These are phyloP conservation scores for Zaprionus nigranus DNA, from an alignment of 1,140 invertebrate species.

Conservation along the genomic window DNA sequence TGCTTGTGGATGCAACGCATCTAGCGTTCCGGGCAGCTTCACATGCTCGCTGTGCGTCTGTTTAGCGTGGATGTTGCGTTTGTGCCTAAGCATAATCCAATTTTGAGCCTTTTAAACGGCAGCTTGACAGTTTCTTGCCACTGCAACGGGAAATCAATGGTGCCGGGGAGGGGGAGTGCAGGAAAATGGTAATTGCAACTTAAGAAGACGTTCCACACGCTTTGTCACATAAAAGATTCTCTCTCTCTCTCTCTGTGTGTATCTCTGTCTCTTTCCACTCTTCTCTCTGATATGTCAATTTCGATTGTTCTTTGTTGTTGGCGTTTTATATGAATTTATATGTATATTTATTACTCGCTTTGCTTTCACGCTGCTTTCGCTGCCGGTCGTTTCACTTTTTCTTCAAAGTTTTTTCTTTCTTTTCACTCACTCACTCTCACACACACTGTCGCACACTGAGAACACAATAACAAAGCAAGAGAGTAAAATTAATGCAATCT, in stretches of 20 bases:
- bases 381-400: slow-evolving; percentile 79
- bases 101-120: slow-evolving; percentile 55
- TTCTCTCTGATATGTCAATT: slow-evolving; percentile 2
- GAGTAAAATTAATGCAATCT: slow-evolving; percentile 70
- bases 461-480: slow-evolving; percentile 49
- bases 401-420: slow-evolving; percentile 50
- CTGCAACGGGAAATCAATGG: slow-evolving; percentile 5
- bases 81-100: slow-evolving; percentile 82
- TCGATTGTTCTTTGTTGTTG: slow-evolving; percentile 7
- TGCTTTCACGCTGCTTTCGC: slow-evolving; percentile 76
- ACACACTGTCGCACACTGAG: slow-evolving; percentile 26
- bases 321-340: slow-evolving; percentile 10
- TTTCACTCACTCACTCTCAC: slow-evolving; percentile 19
- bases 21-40: slow-evolving; percentile 46
- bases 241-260: not conserved
- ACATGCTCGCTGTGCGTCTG: slow-evolving; percentile 71
- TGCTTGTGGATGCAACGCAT: slow-evolving; percentile 48
- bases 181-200: not conserved
- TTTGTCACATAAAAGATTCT: not conserved
- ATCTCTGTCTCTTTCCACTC: not conserved
- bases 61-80: slow-evolving; percentile 60
- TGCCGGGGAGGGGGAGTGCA: no score
- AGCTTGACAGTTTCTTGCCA: slow-evolving; percentile 52
- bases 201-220: not conserved
- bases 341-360: slow-evolving; percentile 49